These are phyloP conservation scores for Mormyrus proboscirostris DNA, from an alignment of 2,797 vertebrate genomes.

Conservation along the genomic window DNA sequence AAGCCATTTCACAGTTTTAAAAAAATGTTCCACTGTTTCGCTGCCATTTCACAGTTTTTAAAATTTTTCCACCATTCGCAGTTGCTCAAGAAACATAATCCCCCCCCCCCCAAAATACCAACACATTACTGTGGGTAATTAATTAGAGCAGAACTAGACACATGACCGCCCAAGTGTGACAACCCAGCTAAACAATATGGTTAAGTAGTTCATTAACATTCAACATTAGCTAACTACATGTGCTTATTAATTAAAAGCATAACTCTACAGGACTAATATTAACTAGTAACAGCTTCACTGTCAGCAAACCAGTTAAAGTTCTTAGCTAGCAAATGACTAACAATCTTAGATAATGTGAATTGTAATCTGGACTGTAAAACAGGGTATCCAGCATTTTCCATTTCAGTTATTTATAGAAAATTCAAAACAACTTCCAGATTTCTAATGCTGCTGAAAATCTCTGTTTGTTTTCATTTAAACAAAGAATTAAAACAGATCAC, in stretches of 20 bases:
- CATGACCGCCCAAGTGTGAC: neutral
- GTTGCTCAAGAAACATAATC: neutral
- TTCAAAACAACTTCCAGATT: neutral
- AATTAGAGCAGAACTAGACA: neutral
- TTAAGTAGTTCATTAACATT: neutral
- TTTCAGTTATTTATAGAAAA: conserved; percentile 9
- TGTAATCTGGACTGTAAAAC: neutral
- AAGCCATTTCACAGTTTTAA: neutral
- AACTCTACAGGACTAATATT: neutral
- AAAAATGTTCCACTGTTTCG: neutral
- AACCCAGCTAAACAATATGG: conserved; percentile 9
- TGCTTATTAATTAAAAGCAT: neutral
- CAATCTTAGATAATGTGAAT: neutral
- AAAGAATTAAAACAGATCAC: neutral
- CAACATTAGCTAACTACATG: neutral
- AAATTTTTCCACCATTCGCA: neutral
- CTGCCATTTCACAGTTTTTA: conserved; percentile 1
- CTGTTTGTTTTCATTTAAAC: neutral
- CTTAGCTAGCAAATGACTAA: neutral
- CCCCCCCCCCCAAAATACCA: neutral
- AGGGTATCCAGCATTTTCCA: neutral
- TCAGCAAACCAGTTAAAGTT: neutral
- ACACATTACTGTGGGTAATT: neutral
- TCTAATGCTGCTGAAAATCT: neutral
- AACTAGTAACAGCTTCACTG: neutral